phyloP scores from a whole-genome alignment of 2,113 vertebrate species.

The Harpagus bidentatus region DNA sequence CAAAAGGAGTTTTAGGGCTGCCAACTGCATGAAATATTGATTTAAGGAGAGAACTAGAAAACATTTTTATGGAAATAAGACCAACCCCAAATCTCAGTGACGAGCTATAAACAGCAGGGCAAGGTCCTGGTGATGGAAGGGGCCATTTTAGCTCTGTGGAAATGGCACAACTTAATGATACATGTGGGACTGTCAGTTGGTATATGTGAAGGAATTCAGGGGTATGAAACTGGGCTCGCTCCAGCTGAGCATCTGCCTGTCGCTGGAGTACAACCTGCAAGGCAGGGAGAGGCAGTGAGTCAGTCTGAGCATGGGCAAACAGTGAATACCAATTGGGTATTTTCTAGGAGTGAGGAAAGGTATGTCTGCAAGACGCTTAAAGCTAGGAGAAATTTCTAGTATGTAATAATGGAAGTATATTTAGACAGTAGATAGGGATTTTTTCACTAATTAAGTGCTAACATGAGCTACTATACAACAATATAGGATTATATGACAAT shows the following conservation, averaged over 20 bases:
- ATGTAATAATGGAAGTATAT: not conserved
- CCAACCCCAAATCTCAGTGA: not conserved
- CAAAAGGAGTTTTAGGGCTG: not conserved
- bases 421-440: not conserved
- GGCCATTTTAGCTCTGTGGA: not conserved
- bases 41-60: not conserved
- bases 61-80: not conserved
- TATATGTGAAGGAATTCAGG: not conserved
- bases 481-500: not conserved
- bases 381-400: not conserved
- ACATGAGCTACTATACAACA: not conserved
- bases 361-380: not conserved
- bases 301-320: not conserved
- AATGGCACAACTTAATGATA: not conserved
- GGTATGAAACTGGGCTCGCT: accelerated
- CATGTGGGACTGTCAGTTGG: not conserved
- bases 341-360: not conserved
- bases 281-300: not conserved
- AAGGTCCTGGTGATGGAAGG: not conserved
- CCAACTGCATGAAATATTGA: not conserved
- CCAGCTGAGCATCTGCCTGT: not conserved
- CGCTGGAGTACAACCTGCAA: not conserved
- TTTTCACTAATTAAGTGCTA: not conserved
- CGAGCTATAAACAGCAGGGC: not conserved
- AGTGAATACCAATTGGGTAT: not conserved